phyloP scores from a whole-genome alignment of 2,797 vertebrate genomes.

The Hypotaenidia philippensis region DNA sequence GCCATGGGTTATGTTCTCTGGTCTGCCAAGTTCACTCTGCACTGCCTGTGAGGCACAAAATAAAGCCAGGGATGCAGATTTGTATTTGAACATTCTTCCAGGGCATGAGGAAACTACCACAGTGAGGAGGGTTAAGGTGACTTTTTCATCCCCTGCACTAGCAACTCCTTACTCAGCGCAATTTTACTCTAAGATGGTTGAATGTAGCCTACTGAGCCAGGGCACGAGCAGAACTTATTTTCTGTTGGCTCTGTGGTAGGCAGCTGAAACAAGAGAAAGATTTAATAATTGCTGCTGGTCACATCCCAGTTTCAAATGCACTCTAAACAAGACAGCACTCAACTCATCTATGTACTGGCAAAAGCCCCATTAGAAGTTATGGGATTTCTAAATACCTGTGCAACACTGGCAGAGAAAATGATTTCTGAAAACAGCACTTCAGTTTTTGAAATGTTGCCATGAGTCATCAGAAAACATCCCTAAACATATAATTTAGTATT shows the following conservation, averaged over 20 bases:
- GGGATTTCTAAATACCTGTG: not conserved
- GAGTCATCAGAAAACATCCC: not conserved
- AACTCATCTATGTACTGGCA: not conserved
- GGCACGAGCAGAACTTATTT: not conserved
- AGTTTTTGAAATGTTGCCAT: not conserved
- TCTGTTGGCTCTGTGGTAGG: not conserved
- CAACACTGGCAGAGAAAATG: not conserved
- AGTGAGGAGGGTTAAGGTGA: not conserved
- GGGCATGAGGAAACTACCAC: not conserved
- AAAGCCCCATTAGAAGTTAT: not conserved
- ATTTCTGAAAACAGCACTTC: slow-evolving; percentile 3
- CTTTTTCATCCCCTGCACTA: not conserved
- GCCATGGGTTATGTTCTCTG: not conserved
- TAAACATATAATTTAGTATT: not conserved
- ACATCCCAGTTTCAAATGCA: slow-evolving; percentile 22
- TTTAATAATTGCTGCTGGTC: not conserved
- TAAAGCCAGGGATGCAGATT: not conserved
- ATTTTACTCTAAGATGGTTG: not conserved
- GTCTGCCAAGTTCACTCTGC: not conserved
- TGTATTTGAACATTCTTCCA: not conserved
- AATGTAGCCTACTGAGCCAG: not conserved
- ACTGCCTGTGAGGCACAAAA: not conserved
- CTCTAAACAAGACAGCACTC: slow-evolving; percentile 12
- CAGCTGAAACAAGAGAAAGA: not conserved
- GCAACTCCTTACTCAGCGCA: not conserved